Conservation (phyloP, 1,140 invertebrate genomes). For the Caerostris darwini region DNA sequence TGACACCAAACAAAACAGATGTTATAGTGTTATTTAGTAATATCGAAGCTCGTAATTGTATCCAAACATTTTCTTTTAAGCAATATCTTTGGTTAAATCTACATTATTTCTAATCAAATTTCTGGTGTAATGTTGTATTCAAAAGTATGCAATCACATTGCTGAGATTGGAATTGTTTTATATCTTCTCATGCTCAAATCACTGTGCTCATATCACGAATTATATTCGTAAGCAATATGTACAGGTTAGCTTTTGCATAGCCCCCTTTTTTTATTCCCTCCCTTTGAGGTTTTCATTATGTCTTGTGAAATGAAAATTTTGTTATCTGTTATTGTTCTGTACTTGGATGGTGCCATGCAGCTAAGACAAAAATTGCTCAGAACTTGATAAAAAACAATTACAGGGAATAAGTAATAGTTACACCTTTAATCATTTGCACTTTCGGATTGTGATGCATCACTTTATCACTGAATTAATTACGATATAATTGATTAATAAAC, state of each 20-base stretch:
- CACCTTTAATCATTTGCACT: no score
- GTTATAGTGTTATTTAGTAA: no score
- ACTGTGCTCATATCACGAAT: conserved; percentile 68
- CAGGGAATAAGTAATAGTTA: no score
- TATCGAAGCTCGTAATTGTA: no score
- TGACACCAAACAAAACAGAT: no score
- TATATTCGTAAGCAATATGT: conserved; percentile 75
- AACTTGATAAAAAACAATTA: neutral
- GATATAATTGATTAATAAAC: no score
- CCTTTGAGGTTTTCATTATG: conserved; percentile 3
- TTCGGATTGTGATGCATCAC: no score
- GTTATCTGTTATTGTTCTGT: conserved; percentile 45
- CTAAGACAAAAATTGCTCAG: neutral
- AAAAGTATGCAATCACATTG: neutral
- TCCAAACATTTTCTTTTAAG: no score
- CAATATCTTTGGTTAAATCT: no score
- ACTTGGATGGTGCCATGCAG: neutral
- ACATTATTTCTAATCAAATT: no score
- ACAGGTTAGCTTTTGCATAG: conserved; percentile 57
- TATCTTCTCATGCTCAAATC: conserved; percentile 4
- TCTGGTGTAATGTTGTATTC: no score
- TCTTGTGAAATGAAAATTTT: neutral
- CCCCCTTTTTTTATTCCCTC: conserved; percentile 8
- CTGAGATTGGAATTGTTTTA: neutral
- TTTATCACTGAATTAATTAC: no score